Conservation (phyloP, 2,113 vertebrate genomes). For the Apteryx mantelli region DNA sequence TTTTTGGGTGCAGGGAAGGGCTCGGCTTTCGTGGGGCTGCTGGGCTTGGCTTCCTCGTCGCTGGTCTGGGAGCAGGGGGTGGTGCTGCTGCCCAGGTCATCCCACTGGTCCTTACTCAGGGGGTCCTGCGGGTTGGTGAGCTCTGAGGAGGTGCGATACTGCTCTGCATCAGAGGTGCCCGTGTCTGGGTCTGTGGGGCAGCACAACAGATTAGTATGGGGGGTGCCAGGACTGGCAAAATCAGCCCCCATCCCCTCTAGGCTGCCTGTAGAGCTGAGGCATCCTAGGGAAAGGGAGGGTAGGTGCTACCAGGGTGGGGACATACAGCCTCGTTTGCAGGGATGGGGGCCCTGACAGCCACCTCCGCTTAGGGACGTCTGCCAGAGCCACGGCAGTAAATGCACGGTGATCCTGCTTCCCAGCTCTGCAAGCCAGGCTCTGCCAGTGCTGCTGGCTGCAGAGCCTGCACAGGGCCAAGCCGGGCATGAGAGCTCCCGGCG, state of each 20-base stretch:
- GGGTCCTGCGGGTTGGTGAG: constrained; percentile 73
- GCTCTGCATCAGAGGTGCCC: constrained; percentile 81
- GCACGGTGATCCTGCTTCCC: rapidly evolving
- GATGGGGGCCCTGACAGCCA: not conserved
- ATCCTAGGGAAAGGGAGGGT: not conserved
- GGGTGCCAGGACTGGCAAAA: not conserved
- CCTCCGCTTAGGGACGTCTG: not conserved
- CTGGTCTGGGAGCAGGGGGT: constrained; percentile 85
- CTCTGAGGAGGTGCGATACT: constrained; percentile 75
- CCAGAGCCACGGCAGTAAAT: not conserved
- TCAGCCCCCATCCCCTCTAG: not conserved
- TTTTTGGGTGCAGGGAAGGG: constrained; percentile 61
- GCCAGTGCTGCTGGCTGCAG: rapidly evolving
- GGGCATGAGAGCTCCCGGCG: no score
- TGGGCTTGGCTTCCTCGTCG: constrained; percentile 79
- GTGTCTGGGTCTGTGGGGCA: constrained; percentile 77
- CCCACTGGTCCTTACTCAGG: constrained; percentile 73
- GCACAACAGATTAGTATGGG: not conserved
- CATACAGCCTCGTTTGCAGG: not conserved
- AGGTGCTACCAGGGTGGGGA: not conserved
- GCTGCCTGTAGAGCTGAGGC: not conserved
- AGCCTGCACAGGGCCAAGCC: not conserved
- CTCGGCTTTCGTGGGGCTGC: constrained; percentile 70
- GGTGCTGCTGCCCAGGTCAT: constrained; percentile 81
- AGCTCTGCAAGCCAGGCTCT: not conserved